Percentiles rank a stretch among this genome's conserved stretches.
Conservation (phyloP, 1,140 invertebrate species). For the Trichonephila inaurata region DNA sequence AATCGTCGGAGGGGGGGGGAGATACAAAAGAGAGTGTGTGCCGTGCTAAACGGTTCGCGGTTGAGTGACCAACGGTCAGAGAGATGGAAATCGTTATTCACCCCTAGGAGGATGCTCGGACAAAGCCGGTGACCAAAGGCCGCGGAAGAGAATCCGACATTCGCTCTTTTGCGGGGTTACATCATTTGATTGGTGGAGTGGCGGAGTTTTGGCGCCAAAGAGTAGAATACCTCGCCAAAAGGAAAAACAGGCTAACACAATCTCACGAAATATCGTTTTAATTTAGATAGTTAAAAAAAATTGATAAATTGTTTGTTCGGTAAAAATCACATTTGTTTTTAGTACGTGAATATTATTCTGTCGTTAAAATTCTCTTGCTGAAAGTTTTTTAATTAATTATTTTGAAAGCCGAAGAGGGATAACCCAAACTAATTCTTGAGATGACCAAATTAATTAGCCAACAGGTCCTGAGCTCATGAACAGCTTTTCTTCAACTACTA, state of each 20-base stretch:
- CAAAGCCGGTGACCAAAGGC: slow-evolving; percentile 46
- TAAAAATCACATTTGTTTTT: too few species aligned
- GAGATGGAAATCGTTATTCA: slow-evolving; percentile 30
- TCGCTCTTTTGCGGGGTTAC: background rate
- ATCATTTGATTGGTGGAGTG: background rate
- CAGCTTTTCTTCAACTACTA: too few species aligned
- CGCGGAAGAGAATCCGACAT: slow-evolving; percentile 11
- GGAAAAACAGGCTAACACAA: background rate
- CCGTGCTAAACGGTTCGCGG: slow-evolving; percentile 52
- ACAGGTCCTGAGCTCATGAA: too few species aligned
- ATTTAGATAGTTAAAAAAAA: too few species aligned
- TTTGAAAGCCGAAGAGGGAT: too few species aligned
- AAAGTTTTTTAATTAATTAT: too few species aligned
- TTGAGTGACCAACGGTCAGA: slow-evolving; percentile 51
- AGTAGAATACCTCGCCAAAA: background rate
- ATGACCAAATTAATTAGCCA: too few species aligned
- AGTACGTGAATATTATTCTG: too few species aligned
- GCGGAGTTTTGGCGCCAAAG: background rate
- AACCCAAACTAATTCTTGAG: too few species aligned
- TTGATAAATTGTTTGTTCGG: too few species aligned
- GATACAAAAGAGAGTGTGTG: background rate
- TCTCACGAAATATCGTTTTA: too few species aligned
- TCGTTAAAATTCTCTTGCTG: too few species aligned
- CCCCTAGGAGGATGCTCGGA: slow-evolving; percentile 29
- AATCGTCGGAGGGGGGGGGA: background rate